Base-by-base conservation (phyloP, 1,140 invertebrate species). In the Bombus waltoni region DNA sequence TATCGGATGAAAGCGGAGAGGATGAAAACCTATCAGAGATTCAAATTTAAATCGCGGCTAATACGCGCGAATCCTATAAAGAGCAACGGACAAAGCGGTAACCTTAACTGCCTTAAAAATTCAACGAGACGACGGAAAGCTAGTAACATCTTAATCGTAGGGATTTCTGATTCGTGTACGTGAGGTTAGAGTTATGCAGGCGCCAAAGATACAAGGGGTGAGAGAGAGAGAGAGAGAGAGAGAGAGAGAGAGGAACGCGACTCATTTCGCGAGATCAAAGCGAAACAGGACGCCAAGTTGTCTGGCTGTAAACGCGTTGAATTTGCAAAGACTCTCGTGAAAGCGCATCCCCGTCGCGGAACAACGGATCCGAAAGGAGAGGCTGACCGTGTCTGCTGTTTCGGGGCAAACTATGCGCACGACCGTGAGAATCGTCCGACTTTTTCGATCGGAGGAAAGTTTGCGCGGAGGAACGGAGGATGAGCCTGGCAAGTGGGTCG, bases 181-280 rank as follows among this genome's bases (percentile, higher is more conserved):
- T 3, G 3, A 40, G 13, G 59, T 62, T 62, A n/a, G 25, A 62
- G 47, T 0, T 6, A 53, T 0, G 28, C 3, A 28, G 57, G 9
- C 9, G 25, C 25, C 25, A 3, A 59, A 28, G 57, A 28, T 28
- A 59, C 8, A 28, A 11, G 3, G 57, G 3, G 10, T 1, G 57
- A 28, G 57, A 59, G 25, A 59, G 8, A 59, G 9, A 28, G 18
- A 47, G 13, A 47, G 13, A 25, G 25, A 71, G 11, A 40, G 10
- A 11, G 53, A 62, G 57, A 81, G 77, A 42, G 77, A 79, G 81
- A 81, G 87, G 83, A 88, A 90, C 79, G 87, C 83, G 71, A 47
- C 53, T 81, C 78, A 47, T 71, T 66, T 82, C 82, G 79, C 89
- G 81, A 89, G 77, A 83, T 91, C 90, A 87, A 90, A 91, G 89